Percentiles rank a stretch among this genome's conserved stretches.
Conservation (phyloP, 1,140 invertebrate genomes). For the Atopsyche davidsoni region DNA sequence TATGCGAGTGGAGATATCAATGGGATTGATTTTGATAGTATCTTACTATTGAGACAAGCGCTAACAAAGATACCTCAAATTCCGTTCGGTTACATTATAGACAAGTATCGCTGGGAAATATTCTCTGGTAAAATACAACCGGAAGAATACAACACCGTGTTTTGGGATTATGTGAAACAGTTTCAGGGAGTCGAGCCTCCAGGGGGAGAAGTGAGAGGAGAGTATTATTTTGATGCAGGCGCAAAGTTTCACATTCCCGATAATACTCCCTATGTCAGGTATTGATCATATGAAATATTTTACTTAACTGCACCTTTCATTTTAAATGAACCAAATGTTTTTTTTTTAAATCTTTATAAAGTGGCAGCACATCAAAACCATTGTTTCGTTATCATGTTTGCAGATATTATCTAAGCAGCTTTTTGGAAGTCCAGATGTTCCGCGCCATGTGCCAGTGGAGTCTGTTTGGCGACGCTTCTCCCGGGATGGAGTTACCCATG, state of each 20-base stretch:
- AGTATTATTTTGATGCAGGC: conserved; percentile 61
- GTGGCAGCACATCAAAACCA: background rate
- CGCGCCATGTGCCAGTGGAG: conserved; percentile 61
- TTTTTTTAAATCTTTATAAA: background rate
- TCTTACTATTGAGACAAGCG: conserved; percentile 56
- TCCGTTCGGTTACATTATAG: conserved; percentile 65
- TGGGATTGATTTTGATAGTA: conserved; percentile 31
- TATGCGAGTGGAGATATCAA: too few relatives aligned
- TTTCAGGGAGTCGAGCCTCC: conserved; percentile 60
- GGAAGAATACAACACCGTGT: conserved; percentile 52
- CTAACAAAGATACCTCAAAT: conserved; percentile 70
- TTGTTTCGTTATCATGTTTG: conserved; percentile 18
- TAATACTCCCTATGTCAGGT: conserved; percentile 65
- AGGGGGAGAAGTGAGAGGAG: conserved; percentile 37
- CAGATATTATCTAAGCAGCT: conserved; percentile 68
- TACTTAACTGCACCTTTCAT: conserved; percentile 1
- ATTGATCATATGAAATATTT: conserved; percentile 18
- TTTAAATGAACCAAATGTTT: conserved; percentile 2
- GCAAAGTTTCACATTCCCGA: conserved; percentile 66
- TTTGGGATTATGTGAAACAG: conserved; percentile 57
- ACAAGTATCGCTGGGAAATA: conserved; percentile 70
- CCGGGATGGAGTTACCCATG: conserved; percentile 36
- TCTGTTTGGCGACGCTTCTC: conserved; percentile 49
- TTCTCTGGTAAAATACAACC: conserved; percentile 55
- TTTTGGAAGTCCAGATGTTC: conserved; percentile 72